phyloP scores from a whole-genome alignment of 2,888 invertebrate genomes.

The Drosophila recens region DNA sequence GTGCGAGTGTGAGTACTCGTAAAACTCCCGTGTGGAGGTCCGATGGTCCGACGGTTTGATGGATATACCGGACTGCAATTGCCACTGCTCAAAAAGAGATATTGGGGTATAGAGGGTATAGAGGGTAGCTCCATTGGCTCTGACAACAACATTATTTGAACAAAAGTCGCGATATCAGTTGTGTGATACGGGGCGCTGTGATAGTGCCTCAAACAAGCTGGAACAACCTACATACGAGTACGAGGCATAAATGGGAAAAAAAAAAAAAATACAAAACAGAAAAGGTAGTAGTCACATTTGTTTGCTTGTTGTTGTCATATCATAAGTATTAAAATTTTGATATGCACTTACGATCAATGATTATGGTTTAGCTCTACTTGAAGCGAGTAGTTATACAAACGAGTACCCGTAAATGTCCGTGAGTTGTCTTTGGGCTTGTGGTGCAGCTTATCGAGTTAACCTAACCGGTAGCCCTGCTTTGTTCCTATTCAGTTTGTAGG shows the following conservation, averaged over 20 bases:
- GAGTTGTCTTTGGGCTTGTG: constrained; percentile 24
- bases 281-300: constrained; percentile 37
- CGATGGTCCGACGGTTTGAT: constrained; percentile 7
- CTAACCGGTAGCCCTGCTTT: constrained; percentile 53
- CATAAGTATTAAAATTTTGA: constrained; percentile 50
- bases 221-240: constrained; percentile 47
- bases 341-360: constrained; percentile 58
- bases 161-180: constrained; percentile 58
- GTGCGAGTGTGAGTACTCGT: not conserved
- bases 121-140: constrained; percentile 20
- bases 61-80: constrained; percentile 17
- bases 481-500: constrained; percentile 16
- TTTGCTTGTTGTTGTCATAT: constrained; percentile 40
- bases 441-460: constrained; percentile 52
- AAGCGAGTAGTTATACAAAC: not conserved
- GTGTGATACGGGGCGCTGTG: constrained; percentile 55
- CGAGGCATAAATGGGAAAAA: not conserved
- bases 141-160: constrained; percentile 56
- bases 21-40: constrained; percentile 45
- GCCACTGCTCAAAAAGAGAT: constrained; percentile 20
- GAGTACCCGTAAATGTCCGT: not conserved
- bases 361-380: constrained; percentile 49
- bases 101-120: not conserved
- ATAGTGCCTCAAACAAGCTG: constrained; percentile 53
- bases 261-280: too few species aligned